A percentile compares a stretch with the other conserved stretches of the same genome.
phyloP scores from a whole-genome alignment of 2,113 vertebrate genomes.

The Cnemophilus loriae region DNA sequence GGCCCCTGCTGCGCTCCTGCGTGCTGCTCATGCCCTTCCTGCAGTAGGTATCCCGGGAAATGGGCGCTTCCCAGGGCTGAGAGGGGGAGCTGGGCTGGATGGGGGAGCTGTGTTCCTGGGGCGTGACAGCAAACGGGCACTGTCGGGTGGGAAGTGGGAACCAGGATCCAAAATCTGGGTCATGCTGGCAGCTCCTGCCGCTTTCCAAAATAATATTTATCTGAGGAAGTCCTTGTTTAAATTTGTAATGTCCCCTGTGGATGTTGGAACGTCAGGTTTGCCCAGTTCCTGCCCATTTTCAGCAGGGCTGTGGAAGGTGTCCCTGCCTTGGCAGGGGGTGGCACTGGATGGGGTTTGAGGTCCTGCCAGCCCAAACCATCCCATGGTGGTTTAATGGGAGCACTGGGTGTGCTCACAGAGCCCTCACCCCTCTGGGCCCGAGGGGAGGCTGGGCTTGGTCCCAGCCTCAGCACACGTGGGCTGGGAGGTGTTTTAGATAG shows the following conservation, averaged over 20 bases:
- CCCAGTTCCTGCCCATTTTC: background rate
- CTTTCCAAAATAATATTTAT: accelerated
- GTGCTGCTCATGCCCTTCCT: constrained; percentile 87
- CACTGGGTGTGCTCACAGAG: background rate
- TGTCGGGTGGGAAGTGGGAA: constrained; percentile 26
- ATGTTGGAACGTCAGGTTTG: background rate
- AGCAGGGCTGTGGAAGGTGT: background rate
- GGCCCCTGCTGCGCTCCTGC: constrained; percentile 89
- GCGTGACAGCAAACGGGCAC: background rate
- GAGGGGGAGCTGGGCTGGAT: no score
- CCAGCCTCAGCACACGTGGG: background rate
- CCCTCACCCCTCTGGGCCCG: background rate
- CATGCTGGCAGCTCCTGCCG: background rate
- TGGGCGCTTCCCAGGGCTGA: accelerated
- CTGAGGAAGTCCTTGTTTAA: background rate
- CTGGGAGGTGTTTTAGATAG: background rate
- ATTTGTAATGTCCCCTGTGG: background rate
- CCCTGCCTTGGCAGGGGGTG: background rate
- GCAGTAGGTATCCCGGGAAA: constrained; percentile 79
- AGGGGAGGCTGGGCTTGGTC: background rate
- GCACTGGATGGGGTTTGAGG: background rate
- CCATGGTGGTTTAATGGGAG: accelerated
- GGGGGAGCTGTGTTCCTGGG: background rate
- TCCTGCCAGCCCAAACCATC: background rate
- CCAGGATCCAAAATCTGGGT: background rate